Percentiles rank a stretch among this genome's conserved stretches.
These are phyloP conservation scores for Trichacis sp. DNA, from an alignment of 2,888 invertebrate genomes.

Conservation along the genomic window DNA sequence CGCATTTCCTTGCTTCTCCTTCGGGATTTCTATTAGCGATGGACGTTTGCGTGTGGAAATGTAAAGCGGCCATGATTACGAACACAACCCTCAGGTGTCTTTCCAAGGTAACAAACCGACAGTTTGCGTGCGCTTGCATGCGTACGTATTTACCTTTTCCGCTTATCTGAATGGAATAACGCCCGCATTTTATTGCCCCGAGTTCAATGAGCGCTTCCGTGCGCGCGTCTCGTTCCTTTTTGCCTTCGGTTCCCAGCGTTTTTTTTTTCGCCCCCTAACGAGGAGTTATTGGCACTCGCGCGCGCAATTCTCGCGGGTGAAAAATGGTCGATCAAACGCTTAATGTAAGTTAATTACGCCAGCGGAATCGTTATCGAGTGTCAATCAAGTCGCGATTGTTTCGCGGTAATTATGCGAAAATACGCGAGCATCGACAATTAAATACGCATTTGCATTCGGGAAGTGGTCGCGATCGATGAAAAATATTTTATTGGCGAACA, in stretches of 20 bases:
- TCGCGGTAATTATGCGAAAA: slow-evolving; percentile 8
- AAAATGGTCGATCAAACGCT: neutral
- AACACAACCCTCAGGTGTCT: neutral
- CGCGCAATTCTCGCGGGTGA: neutral
- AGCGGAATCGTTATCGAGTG: slow-evolving; percentile 7
- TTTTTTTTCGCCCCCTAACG: neutral
- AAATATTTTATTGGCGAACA: slow-evolving; percentile 4
- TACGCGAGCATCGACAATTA: slow-evolving; percentile 15
- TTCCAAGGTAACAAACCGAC: slow-evolving; percentile 10
- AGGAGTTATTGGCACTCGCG: neutral
- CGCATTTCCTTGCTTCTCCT: slow-evolving; percentile 4
- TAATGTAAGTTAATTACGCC: neutral
- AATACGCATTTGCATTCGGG: slow-evolving; percentile 18
- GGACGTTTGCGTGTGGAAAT: slow-evolving; percentile 17
- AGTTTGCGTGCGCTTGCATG: slow-evolving; percentile 13
- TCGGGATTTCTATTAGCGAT: slow-evolving; percentile 16
- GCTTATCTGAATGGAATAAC: slow-evolving; percentile 3
- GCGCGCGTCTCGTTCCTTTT: too few relatives aligned
- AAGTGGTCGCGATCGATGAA: slow-evolving; percentile 2
- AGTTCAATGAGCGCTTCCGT: too few relatives aligned
- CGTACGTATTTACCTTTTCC: slow-evolving; percentile 6
- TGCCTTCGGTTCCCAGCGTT: neutral
- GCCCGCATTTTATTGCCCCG: too few relatives aligned
- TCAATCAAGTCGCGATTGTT: slow-evolving; percentile 13
- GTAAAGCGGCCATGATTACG: slow-evolving; percentile 13